Evolutionary conservation across 2,888 invertebrate genomes (phyloP).

Genomic region (Phorcus lineatus): DNA sequence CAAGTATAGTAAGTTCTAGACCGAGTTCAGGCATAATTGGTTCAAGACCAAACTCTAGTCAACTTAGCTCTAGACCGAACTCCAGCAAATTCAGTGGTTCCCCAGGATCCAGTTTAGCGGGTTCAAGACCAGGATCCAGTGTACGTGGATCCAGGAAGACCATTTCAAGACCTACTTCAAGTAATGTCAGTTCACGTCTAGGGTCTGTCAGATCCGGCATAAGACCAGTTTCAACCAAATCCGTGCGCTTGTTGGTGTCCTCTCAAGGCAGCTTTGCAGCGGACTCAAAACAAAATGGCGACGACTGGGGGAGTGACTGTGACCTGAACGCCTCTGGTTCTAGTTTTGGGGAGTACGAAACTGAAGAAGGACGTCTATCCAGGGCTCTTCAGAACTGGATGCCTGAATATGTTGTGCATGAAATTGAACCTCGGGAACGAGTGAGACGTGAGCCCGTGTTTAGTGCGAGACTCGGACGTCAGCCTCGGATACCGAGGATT

Average conservation of each 20-base stretch:
- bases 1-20: no score
- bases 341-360: slow-evolving; percentile 6
- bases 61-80: no score
- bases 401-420: slow-evolving; percentile 50
- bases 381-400: slow-evolving; percentile 58
- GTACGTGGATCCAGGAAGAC: no score
- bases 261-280: not conserved
- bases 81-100: no score
- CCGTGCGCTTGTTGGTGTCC: not conserved
- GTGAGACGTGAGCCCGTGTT: slow-evolving; percentile 53
- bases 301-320: not conserved
- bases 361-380: slow-evolving; percentile 56
- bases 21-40: no score
- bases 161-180: no score
- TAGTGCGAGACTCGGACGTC: slow-evolving; percentile 55
- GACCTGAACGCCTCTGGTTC: not conserved
- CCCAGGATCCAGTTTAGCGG: no score
- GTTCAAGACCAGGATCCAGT: no score
- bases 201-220: no score
- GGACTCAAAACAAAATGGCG: not conserved
- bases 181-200: no score
- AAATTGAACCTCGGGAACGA: slow-evolving; percentile 49
- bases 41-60: no score
- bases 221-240: not conserved
- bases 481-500: slow-evolving; percentile 41